These are phyloP conservation scores for Peromyscus nudipes DNA, from an alignment of 2,797 vertebrate species.

Conservation along the genomic window DNA sequence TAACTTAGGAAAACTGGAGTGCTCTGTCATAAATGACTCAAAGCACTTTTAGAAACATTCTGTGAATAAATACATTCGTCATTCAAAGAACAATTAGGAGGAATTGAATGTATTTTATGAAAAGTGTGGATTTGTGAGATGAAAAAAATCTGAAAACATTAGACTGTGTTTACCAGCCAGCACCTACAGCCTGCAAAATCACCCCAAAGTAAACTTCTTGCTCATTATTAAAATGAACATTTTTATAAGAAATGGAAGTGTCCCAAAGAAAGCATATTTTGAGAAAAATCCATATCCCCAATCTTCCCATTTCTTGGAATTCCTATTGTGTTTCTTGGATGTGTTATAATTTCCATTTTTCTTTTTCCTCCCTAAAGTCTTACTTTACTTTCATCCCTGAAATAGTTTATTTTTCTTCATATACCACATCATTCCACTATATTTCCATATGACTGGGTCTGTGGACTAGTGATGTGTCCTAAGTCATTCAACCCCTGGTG, in stretches of 20 bases:
- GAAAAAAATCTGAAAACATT: not conserved
- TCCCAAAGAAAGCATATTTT: slow-evolving; percentile 31
- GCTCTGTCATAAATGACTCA: not conserved
- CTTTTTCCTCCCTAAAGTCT: slow-evolving; percentile 32
- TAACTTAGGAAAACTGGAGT: not conserved
- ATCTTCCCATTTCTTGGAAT: slow-evolving; percentile 8
- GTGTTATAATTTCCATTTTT: slow-evolving; percentile 48
- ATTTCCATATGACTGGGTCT: slow-evolving; percentile 36
- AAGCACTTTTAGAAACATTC: slow-evolving; percentile 8
- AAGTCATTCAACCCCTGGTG: slow-evolving; percentile 29
- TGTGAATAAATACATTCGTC: not conserved
- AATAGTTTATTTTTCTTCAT: slow-evolving; percentile 19
- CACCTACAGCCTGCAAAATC: not conserved
- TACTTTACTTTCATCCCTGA: slow-evolving; percentile 25
- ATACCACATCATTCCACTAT: not conserved
- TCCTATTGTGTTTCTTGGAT: not conserved
- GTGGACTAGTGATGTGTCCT: slow-evolving; percentile 1
- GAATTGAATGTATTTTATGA: slow-evolving; percentile 4
- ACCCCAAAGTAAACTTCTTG: not conserved
- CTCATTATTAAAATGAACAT: slow-evolving; percentile 61
- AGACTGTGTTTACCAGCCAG: not conserved
- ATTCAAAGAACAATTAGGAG: slow-evolving; percentile 13
- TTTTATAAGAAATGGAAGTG: slow-evolving; percentile 50
- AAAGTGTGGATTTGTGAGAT: not conserved
- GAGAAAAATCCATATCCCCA: slow-evolving; percentile 6